These are phyloP conservation scores for Otus sunia DNA, from an alignment of 2,113 vertebrate genomes.

Conservation along the genomic window DNA sequence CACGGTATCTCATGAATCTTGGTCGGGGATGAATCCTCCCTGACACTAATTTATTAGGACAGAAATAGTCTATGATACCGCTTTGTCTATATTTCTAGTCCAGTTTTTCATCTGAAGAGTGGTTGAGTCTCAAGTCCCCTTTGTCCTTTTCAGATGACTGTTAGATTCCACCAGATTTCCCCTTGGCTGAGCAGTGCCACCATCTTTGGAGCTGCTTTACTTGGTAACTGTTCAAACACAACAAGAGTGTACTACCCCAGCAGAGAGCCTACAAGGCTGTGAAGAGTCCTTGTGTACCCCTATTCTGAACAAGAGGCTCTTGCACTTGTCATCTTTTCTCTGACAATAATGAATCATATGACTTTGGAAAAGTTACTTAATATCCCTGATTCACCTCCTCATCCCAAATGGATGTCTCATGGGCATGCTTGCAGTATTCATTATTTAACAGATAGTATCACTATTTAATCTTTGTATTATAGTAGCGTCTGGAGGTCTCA, in stretches of 20 bases:
- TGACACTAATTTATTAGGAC: background rate
- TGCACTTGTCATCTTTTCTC: background rate
- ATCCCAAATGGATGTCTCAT: background rate
- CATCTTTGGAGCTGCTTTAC: fast-evolving
- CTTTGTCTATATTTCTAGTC: background rate
- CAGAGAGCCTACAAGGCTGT: background rate
- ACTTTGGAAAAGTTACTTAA: background rate
- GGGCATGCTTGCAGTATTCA: background rate
- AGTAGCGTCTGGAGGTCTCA: conserved; percentile 21
- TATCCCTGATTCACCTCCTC: background rate
- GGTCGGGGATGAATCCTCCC: background rate
- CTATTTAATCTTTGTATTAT: conserved; percentile 23
- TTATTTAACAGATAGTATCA: background rate
- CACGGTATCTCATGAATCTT: background rate
- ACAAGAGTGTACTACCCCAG: background rate
- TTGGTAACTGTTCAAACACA: background rate
- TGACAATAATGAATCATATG: background rate
- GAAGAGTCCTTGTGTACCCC: background rate
- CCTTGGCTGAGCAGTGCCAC: background rate
- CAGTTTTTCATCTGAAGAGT: background rate
- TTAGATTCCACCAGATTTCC: background rate
- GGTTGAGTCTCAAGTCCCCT: background rate
- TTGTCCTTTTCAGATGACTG: background rate
- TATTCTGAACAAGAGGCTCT: background rate
- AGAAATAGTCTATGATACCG: background rate